These are phyloP conservation scores for Lacanobia wlatinum DNA, from an alignment of 2,888 invertebrate species.

Conservation along the genomic window DNA sequence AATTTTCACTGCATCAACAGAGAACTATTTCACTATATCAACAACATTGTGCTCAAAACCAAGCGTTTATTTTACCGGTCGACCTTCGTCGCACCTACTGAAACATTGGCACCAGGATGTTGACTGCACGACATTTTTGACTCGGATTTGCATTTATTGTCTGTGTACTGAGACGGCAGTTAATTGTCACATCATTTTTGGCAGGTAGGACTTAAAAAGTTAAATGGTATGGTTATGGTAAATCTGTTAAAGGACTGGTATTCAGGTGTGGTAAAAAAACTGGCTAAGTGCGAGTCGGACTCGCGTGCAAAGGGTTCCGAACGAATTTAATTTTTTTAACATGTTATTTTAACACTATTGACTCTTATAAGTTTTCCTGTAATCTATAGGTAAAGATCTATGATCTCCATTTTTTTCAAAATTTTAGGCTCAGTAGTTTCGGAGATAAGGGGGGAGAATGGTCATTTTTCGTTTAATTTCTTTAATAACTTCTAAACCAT, in stretches of 20 bases:
- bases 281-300: too few relatives aligned
- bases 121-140: constrained; percentile 80
- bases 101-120: constrained; percentile 83
- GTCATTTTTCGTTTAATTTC: too few relatives aligned
- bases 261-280: too few relatives aligned
- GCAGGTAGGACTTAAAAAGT: background rate
- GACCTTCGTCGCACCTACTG: constrained; percentile 86
- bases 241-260: background rate
- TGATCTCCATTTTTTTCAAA: too few relatives aligned
- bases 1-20: background rate
- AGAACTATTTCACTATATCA: constrained; percentile 30
- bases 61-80: constrained; percentile 68
- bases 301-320: too few relatives aligned
- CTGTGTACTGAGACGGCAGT: constrained; percentile 52
- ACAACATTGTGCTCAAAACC: constrained; percentile 22
- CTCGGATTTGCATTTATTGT: constrained; percentile 75
- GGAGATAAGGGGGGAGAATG: too few relatives aligned
- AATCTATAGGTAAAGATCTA: too few relatives aligned
- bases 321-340: too few relatives aligned
- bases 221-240: background rate
- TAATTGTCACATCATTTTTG: constrained; percentile 27
- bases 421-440: too few relatives aligned
- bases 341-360: too few relatives aligned
- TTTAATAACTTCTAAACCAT: too few relatives aligned
- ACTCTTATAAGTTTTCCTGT: too few relatives aligned